Evolutionary conservation across 2,888 invertebrate genomes (phyloP), one percentile per base, ranked within the genome.

Genomic region (Agriotes lineatus): DNA sequence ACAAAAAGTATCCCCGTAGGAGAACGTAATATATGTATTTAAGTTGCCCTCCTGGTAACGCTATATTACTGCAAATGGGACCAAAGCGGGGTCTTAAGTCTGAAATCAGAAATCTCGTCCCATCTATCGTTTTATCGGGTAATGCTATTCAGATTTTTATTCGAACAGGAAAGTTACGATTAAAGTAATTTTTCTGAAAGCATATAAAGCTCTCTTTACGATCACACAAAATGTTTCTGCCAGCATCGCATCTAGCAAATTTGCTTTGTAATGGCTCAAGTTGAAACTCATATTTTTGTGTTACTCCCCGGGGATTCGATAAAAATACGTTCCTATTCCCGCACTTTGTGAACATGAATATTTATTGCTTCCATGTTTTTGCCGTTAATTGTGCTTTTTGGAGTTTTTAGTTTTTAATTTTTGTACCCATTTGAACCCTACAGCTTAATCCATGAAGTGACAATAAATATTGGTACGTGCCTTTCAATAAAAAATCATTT

Each of bases 111-210:
- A 33, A 48, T 58, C 33, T 50, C 25, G 25, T 50, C n/a, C 50
- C 50, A 45, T 50, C 33, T 30, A 37, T 18, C 48, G 44, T 60
- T 59, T 44, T 59, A 59, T 1, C 12, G 30, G 14, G 30, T 33
- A 50, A 45, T 33, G 50, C 6, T 50, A 50, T 25, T 50, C 14
- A 50, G 50, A 50, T 50, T 50, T 50, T 30, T 50, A 33, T 50
- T 50, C 20, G 50, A 30, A 50, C 50, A 50, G 33, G 30, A 50
- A 50, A 50, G 25, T 50, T 50, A 50, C 50, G 50, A 50, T 50
- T 50, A 50, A 50, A 50, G 50, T 50, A 50, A 50, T 16, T 50
- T 50, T 50, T 30, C 30, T 33, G 50, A 50, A 33, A 33, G 50
- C 50, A 30, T 50, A 50, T 50, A 50, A 50, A 50, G 50, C 50